Base-by-base conservation (phyloP, 2,797 vertebrate species). In the Taenioides sp. region DNA sequence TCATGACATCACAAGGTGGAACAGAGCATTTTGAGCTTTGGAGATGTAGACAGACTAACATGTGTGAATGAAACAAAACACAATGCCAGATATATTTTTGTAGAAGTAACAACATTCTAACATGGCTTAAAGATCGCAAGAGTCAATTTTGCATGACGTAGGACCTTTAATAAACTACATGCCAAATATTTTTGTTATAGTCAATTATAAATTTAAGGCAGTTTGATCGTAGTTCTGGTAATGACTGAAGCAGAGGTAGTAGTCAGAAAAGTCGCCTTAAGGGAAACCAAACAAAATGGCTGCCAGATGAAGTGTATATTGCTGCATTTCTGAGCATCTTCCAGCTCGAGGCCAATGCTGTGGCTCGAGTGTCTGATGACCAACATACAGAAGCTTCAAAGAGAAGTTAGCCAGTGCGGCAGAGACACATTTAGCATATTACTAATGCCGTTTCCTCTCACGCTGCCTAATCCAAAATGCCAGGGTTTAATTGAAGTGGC, bases 401-500 rank as follows among this genome's bases (percentile, higher is more conserved):
- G 81, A 22, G 25, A 84, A 83, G 71, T 74, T 69, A 25, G 54
- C 73, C 37, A 3, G 60, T 18, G 23, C 58, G 75, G 73, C 72
- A 63, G 52, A 69, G 65, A 80, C 68, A 72, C 70, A 75, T 84
- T 60, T 74, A 76, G 66, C 37, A 69, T 78, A 80, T 81, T 64
- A 65, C 63, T 25, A 67, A 50, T 81, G 31, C 59, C 22, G 63
- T 65, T 78, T 31, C 50, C 14, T 37, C 70, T 71, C 62, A 28
- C 75, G 82, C 78, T 80, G 71, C 75, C 68, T 84, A 78, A 83
- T 87, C 71, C 76, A 79, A 84, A 86, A 84, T 81, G 70, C 75
- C 43, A 47, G 69, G 78, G 69, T 67, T 84, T 83, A 82, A 91
- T 87, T 87, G 79, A 81, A 84, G 83, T 72, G 80, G 70, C 71